Evolutionary conservation across 2,113 vertebrate species (phyloP), one percentile per base, ranked within the genome.

Genomic region (Rallus limicola): DNA sequence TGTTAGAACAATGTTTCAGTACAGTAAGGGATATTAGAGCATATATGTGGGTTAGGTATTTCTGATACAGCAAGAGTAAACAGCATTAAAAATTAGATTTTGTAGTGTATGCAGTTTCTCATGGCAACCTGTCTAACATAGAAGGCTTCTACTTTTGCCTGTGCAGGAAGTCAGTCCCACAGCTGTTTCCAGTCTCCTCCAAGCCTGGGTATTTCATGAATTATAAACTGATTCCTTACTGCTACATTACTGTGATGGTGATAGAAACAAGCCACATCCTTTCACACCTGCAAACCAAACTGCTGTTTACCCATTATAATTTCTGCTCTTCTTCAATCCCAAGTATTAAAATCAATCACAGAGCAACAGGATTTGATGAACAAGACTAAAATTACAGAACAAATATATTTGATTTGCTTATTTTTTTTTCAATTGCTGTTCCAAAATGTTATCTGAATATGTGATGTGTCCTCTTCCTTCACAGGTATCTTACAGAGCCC

Each of bases 401-500:
- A 34, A 64, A 85, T 85, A 29, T 20, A 13, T 70, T 76, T 91
- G 29, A 8, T 6, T 56, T 65, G 4, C 55, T 71, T 65, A 48
- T 48, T 10, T 1, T 0, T 52, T 24, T 85, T 46, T 76, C 60
- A 80, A 14, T 13, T 21, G 7, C 52, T 38, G 59, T 50, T 52
- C 26, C 24, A 75, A 77, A 71, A 44, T 58, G 18, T 56, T 40
- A 9, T 53, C 36, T 80, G 65, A 84, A 15, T 23, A 60, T 0
- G 1, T 62, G 55, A 59, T 11, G 16, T 8, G 4, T 50, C 52
- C 59, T 71, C 89, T 79, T 52, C 34, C 2, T 2, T 93, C 21
- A 1, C 44, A 99, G 99, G 98, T 99, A 16, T 98, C 98, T 77
- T 99, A 99, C 94, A 97, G 99, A 97, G 97, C 97, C 17, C 98